Evolutionary conservation across 1,140 invertebrate species (phyloP), one percentile per base, ranked within the genome.

Genomic region (Achroia grisella): DNA sequence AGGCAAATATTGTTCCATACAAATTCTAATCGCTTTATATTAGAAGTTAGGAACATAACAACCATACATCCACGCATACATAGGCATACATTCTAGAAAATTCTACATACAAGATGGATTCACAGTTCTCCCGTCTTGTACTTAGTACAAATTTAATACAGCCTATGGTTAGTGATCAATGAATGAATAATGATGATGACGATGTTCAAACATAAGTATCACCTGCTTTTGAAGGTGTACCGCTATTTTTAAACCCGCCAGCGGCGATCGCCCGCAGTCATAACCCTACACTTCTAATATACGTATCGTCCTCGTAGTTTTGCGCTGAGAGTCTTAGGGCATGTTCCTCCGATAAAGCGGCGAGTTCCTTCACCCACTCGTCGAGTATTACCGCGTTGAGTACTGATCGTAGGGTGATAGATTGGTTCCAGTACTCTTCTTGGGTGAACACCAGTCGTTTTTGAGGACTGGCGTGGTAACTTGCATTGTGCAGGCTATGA

Each of bases 361-460:
- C 93, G 32, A 98, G 83, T 86, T 98, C 96, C 82, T 97, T 96
- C 0, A 97, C 84, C 93, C 97, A 98, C 76, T 98, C 96, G 62
- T 96, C 94, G 37, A 98, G 84, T 39, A 98, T 80, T 3, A 98
- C 91, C n/a, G 95, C 95, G 81, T 95, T 87, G 4, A 87, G 54
- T 39, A 86, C 67, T 1, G 75, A 69, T 0, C 73, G 74, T 2
- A 78, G 60, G 0, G 71, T 71, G 0, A 75, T 74, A 1, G 86
- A 81, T 40, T 85, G 79, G 51, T 81, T 83, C 86, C 86, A 87
- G 32, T 82, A 85, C 0, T 63, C 52, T 39, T 82, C 78, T 42
- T 82, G 69, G 1, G 72, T 82, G 58, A 84, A 84, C 0, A 68
- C 47, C 0, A 61, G 69, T 9, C 58, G 55, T 46, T 54, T 67